Evolutionary conservation across 2,888 invertebrate genomes (phyloP).

Genomic region (Aleiodes alternator): DNA sequence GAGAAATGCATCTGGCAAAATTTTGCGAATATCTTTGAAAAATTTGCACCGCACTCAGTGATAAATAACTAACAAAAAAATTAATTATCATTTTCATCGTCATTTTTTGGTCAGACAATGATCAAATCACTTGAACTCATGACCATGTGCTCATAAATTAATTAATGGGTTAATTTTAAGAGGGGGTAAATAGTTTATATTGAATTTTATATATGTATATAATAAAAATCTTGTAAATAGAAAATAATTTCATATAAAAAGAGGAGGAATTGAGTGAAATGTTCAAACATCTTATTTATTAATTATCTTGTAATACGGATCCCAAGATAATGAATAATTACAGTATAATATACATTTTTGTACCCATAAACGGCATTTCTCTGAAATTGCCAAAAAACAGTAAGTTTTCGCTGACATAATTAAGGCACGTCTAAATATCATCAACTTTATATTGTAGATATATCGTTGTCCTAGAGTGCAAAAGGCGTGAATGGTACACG

Average conservation of each 20-base stretch:
- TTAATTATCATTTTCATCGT: too few relatives aligned
- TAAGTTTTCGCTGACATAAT: neutral
- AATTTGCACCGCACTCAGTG: slow-evolving; percentile 43
- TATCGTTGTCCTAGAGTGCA: too few relatives aligned
- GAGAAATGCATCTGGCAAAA: slow-evolving; percentile 54
- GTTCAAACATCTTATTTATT: slow-evolving; percentile 20
- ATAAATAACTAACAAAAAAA: neutral
- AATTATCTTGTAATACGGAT: neutral
- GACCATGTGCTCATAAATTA: too few relatives aligned
- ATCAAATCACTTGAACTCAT: too few relatives aligned
- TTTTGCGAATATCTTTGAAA: slow-evolving; percentile 56
- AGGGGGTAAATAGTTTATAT: neutral
- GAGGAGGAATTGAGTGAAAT: neutral
- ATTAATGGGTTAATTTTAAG: neutral
- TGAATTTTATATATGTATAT: too few relatives aligned
- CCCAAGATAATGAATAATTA: neutral
- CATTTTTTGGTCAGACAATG: too few relatives aligned
- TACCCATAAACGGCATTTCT: neutral
- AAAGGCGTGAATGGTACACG: too few relatives aligned
- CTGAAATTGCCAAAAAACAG: neutral
- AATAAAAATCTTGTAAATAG: too few relatives aligned
- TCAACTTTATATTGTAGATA: neutral
- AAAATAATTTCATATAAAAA: too few relatives aligned
- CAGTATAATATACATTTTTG: slow-evolving; percentile 14
- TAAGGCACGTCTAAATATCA: neutral